These are phyloP conservation scores for Anadara kagoshimensis DNA, from an alignment of 1,140 invertebrate genomes.

Conservation along the genomic window DNA sequence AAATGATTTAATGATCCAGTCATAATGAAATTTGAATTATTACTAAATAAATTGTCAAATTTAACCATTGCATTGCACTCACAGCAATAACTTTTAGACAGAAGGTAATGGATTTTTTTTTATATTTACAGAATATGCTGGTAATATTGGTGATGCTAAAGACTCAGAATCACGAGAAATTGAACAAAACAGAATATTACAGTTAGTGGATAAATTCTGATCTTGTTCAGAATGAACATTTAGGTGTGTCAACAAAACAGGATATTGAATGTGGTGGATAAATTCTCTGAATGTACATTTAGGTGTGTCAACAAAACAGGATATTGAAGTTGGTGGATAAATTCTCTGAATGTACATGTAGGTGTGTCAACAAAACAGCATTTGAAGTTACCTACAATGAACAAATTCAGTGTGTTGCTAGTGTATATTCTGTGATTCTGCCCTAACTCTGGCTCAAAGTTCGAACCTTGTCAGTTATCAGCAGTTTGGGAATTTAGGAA, in stretches of 20 bases:
- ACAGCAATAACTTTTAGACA: too few species aligned
- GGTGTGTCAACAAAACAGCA: constrained; percentile 80
- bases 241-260: constrained; percentile 80
- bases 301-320: constrained; percentile 81
- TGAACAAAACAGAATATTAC: constrained; percentile 93
- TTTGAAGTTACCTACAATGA: too few species aligned
- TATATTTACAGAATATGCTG: constrained; percentile 93
- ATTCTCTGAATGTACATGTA: constrained; percentile 76
- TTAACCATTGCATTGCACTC: too few species aligned
- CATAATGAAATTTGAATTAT: too few species aligned
- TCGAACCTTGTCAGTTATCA: too few species aligned
- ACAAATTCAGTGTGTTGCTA: too few species aligned
- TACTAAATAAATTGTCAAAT: too few species aligned
- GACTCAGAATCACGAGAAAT: constrained; percentile 88
- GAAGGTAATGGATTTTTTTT: too few species aligned
- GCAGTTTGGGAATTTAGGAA: background rate
- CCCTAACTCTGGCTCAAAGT: too few species aligned
- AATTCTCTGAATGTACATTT: constrained; percentile 78
- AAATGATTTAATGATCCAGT: too few species aligned
- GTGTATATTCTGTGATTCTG: too few species aligned
- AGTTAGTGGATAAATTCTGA: constrained; percentile 96
- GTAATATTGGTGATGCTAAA: constrained; percentile 92
- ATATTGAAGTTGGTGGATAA: constrained; percentile 95
- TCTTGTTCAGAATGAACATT: background rate
- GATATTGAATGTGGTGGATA: constrained; percentile 93